phyloP scores from a whole-genome alignment of 2,888 invertebrate species.

The Leptinotarsa haldemani region DNA sequence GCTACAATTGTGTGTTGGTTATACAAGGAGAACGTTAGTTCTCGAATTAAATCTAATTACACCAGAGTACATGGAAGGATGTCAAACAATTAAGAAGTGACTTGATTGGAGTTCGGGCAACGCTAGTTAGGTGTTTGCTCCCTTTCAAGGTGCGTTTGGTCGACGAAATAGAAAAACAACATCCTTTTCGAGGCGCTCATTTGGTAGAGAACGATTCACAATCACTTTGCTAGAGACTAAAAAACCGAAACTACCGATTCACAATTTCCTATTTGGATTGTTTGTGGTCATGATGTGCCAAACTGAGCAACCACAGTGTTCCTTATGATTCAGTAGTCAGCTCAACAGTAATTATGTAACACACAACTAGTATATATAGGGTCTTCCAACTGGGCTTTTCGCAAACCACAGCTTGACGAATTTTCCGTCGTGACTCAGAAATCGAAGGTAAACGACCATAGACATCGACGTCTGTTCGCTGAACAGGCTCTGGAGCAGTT shows the following conservation, averaged over 20 bases:
- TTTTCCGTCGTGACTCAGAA: too few relatives aligned
- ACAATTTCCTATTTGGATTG: not conserved
- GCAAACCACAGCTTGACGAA: too few relatives aligned
- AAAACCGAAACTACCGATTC: not conserved
- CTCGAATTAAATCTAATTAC: constrained; percentile 33
- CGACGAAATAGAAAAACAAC: not conserved
- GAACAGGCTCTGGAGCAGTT: too few relatives aligned
- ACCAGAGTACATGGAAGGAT: constrained; percentile 31
- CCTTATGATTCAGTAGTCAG: too few relatives aligned
- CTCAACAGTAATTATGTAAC: too few relatives aligned
- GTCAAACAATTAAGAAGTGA: constrained; percentile 31
- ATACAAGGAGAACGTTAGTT: constrained; percentile 52
- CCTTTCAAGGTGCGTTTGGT: not conserved
- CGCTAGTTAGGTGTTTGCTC: not conserved
- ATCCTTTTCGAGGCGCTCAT: not conserved
- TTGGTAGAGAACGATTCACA: not conserved
- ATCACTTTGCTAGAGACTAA: not conserved
- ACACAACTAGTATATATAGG: too few relatives aligned
- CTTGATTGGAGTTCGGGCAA: constrained; percentile 7
- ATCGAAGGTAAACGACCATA: too few relatives aligned
- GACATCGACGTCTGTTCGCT: too few relatives aligned
- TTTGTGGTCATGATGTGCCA: not conserved
- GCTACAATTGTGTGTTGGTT: constrained; percentile 53
- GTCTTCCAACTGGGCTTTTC: too few relatives aligned
- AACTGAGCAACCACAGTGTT: too few relatives aligned